Evolutionary conservation across 2,888 invertebrate genomes (phyloP).

Genomic region (Leptopilina drosophilae): DNA sequence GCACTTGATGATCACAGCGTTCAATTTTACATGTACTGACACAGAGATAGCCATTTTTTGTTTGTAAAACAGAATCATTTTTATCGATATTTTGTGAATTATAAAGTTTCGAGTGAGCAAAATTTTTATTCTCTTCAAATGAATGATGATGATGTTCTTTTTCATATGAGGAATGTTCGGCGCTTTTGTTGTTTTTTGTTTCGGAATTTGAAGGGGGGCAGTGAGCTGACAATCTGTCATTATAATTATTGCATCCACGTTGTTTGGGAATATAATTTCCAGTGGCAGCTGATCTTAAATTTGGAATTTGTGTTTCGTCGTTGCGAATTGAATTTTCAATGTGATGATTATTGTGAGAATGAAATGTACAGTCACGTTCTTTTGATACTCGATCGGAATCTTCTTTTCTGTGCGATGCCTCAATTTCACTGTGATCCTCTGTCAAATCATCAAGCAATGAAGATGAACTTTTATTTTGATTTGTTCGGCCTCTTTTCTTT

Average conservation of each 20-base stretch:
- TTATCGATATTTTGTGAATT: conserved; percentile 26
- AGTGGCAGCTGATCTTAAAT: conserved; percentile 47
- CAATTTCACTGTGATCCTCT: conserved; percentile 56
- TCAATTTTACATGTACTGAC: conserved; percentile 35
- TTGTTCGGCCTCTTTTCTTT: conserved; percentile 54
- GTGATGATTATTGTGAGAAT: conserved; percentile 65
- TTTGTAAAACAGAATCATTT: conserved; percentile 24
- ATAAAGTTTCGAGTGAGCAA: conserved; percentile 25
- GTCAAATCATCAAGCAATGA: conserved; percentile 32
- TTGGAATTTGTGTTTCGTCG: conserved; percentile 54
- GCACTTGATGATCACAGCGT: conserved; percentile 28
- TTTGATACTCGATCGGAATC: conserved; percentile 67
- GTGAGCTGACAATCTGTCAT: conserved; percentile 30
- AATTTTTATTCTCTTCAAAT: conserved; percentile 19
- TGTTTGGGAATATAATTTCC: conserved; percentile 32
- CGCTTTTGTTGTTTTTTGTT: conserved; percentile 21
- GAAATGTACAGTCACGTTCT: conserved; percentile 64
- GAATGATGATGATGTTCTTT: conserved; percentile 2
- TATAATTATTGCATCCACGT: conserved; percentile 25
- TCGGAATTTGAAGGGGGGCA: conserved; percentile 2
- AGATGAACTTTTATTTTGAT: conserved; percentile 32
- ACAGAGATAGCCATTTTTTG: conserved; percentile 41
- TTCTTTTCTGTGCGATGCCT: conserved; percentile 68
- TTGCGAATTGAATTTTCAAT: conserved; percentile 60
- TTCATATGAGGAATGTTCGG: conserved; percentile 10